Evolutionary conservation across 2,797 vertebrate genomes (phyloP), one percentile per base, ranked within the genome.

Genomic region (Poecilia wingei): DNA sequence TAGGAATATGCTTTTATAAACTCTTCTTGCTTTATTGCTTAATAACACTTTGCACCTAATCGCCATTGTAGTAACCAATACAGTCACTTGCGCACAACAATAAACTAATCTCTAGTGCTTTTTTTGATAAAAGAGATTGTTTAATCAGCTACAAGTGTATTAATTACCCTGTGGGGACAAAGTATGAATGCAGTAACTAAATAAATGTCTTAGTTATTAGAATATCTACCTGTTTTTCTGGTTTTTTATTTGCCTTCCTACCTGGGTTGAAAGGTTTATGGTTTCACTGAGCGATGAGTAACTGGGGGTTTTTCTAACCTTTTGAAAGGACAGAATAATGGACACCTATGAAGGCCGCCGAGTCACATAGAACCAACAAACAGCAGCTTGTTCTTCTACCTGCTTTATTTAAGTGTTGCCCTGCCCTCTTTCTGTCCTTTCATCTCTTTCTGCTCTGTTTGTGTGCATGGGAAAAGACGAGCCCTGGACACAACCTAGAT

Each of bases 321-420:
- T 36, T 39, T 74, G 68, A 70, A 25, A 70, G 41, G 41, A 4
- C 39, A 25, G 3, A 25, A 73, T 51, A 36, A 39, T 13, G 10
- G 49, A 6, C 47, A n/a, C 47, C 53, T 36, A 57, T 79, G 9
- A 71, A 64, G 61, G 68, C 85, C 79, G 68, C 85, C 79, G 72
- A 47, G 64, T 70, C 80, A 75, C 76, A 84, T 83, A 82, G 85
- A 82, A 77, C 47, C 87, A 87, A 91, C 76, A 73, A 33, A 43
- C 41, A 39, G 8, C 43, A 78, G 91, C 81, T 83, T 81, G 79
- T 80, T 85, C 28, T 79, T 86, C 82, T 87, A 88, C 85, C 86
- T 91, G 87, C 74, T 87, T 83, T 73, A 81, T 85, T 76, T 72
- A 90, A 84, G 82, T 81, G 87, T 82, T 83, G 82, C 85, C 82